Evolutionary conservation across 2,113 vertebrate genomes (phyloP).

Genomic region (Ramphastos sulfuratus): DNA sequence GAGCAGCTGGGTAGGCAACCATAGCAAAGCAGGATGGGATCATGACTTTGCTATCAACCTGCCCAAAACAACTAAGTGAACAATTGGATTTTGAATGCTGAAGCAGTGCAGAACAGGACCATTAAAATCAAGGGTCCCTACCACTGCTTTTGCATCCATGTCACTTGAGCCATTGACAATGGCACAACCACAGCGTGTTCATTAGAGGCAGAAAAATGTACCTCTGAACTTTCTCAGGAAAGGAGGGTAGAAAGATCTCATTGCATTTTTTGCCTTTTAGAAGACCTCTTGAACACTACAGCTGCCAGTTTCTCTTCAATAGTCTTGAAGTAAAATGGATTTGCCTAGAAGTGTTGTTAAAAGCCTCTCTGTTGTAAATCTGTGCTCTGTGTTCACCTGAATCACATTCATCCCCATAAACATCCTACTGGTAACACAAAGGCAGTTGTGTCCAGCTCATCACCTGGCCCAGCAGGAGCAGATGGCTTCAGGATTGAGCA

Average conservation of each 20-base stretch:
- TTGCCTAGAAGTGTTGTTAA: not conserved
- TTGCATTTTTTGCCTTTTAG: not conserved
- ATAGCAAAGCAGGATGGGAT: not conserved
- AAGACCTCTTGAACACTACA: not conserved
- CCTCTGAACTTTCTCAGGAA: not conserved
- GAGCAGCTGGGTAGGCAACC: not conserved
- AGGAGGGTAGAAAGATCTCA: not conserved
- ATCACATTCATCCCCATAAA: not conserved
- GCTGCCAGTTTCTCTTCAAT: not conserved
- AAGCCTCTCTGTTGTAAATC: not conserved
- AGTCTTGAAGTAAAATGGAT: not conserved
- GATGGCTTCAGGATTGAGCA: not conserved
- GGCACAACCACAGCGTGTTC: not conserved
- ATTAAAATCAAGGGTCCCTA: rapidly evolving
- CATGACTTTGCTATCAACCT: not conserved
- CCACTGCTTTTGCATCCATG: not conserved
- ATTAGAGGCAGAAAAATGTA: not conserved
- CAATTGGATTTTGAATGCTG: not conserved
- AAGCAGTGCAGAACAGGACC: not conserved
- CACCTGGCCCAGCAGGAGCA: not conserved
- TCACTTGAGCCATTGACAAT: not conserved
- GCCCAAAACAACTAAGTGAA: not conserved
- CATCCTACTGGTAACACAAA: not conserved
- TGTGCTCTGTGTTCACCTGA: not conserved
- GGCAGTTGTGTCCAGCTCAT: not conserved